A percentile compares a stretch with the other conserved stretches of the same genome.
Evolutionary conservation across 1,140 invertebrate species (phyloP).

Genomic region (Bradysia coprophila): DNA sequence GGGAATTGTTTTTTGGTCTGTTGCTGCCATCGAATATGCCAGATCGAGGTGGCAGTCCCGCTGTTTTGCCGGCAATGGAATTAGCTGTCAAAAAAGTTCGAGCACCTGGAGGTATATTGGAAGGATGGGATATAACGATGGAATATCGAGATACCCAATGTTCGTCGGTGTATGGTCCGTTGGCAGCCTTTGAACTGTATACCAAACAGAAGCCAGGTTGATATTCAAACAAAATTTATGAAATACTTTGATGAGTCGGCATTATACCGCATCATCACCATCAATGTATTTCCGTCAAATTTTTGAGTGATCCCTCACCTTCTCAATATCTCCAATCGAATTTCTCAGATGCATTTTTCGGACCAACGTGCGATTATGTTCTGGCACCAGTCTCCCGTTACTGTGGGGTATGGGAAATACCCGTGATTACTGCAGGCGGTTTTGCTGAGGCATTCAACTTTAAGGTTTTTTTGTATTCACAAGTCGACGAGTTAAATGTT

Average conservation of each 20-base stretch:
- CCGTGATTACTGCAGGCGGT: slow-evolving; percentile 68
- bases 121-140: slow-evolving; percentile 44
- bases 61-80: slow-evolving; percentile 49
- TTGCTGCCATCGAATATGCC: not conserved
- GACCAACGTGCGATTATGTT: slow-evolving; percentile 80
- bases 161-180: slow-evolving; percentile 54
- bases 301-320: no score
- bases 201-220: slow-evolving; percentile 44
- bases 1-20: not conserved
- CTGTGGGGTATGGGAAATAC: slow-evolving; percentile 71
- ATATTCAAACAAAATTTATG: no score
- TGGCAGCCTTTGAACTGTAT: slow-evolving; percentile 64
- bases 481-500: slow-evolving; percentile 13
- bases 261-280: slow-evolving; percentile 7
- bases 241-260: slow-evolving; percentile 1
- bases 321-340: no score
- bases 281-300: no score
- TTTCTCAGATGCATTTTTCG: slow-evolving; percentile 72
- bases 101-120: slow-evolving; percentile 31
- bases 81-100: slow-evolving; percentile 47
- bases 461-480: slow-evolving; percentile 30
- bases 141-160: slow-evolving; percentile 56
- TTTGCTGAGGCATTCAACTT: slow-evolving; percentile 61
- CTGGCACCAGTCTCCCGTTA: slow-evolving; percentile 79
- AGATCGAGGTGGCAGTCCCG: not conserved